phyloP scores from a whole-genome alignment of 2,797 vertebrate genomes.

The Lepus townsendii region DNA sequence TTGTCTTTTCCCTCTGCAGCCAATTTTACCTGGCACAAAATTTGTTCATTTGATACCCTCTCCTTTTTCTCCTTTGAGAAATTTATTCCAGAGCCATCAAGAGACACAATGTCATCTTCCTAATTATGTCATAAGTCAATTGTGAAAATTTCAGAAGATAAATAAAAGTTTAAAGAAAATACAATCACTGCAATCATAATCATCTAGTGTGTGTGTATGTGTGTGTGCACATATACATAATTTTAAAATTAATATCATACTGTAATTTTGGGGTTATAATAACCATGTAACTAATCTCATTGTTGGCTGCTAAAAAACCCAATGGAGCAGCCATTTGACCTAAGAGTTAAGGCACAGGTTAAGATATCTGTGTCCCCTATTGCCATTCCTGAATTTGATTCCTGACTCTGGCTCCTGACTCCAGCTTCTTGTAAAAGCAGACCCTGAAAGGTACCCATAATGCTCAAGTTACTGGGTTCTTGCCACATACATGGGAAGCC shows the following conservation, averaged over 20 bases:
- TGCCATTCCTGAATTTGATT: no score
- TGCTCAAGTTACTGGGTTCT: no score
- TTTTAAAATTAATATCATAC: constrained; percentile 9
- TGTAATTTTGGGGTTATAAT: constrained; percentile 24
- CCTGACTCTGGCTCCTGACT: no score
- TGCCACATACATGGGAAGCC: no score
- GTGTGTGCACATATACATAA: neutral
- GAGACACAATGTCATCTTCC: constrained; percentile 10
- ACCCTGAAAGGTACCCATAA: no score
- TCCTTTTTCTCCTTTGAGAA: neutral
- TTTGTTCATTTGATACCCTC: neutral
- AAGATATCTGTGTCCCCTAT: no score
- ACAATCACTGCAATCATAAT: neutral
- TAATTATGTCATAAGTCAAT: constrained; percentile 8
- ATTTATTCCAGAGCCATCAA: constrained; percentile 40
- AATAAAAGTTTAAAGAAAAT: constrained; percentile 24
- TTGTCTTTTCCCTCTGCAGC: neutral
- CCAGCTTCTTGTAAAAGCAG: no score
- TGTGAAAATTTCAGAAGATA: constrained; percentile 62
- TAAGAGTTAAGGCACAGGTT: no score
- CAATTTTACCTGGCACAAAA: neutral
- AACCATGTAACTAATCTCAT: neutral
- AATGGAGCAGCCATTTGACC: no score
- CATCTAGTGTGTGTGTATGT: neutral
- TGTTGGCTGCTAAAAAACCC: constrained; percentile 1